Evolutionary conservation across 1,140 invertebrate species (phyloP), one percentile per base, ranked within the genome.

Genomic region (Potamilus streckersoni): DNA sequence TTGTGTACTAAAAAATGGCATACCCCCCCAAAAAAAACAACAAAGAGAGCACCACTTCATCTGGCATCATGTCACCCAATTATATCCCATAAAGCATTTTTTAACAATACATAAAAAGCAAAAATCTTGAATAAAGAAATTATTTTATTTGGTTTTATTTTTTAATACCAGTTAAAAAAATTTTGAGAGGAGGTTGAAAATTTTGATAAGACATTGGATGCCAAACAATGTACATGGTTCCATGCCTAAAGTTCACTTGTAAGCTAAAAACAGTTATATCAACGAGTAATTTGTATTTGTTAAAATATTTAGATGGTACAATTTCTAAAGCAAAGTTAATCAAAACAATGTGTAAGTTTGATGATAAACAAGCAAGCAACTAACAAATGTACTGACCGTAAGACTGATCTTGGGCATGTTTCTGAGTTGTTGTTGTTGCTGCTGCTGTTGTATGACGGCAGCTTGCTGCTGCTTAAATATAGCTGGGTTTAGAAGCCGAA

Each of bases 401-500:
- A 79, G 58, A 57, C 74, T 79, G n/a, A 79, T 49, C 38, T 49
- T 49, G 38, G 38, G 38, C 38, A 16, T 59, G 62, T 79, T 82
- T 82, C 75, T 79, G 74, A 65, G 75, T 77, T 11, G 60, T 57
- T 65, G 66, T 62, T 70, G 73, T 55, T 82, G 71, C 66, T 82
- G 77, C 62, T 79, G 79, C 31, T 76, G 74, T 63, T 64, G 69
- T 38, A 76, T 20, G 5, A 75, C 63, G 27, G 69, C 65, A n/a
- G 69, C 55, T 38, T 73, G 70, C 57, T 74, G 74, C 58, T 77
- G 72, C 63, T 71, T 73, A 63, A 91, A 61, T 92, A 82, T 49
- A 92, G 92, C 23, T 93, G 91, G 93, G 20, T 95, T 87, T 81
- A 76, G 83, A 79, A 85, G 87, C 86, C 81, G 83, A 60, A 84